phyloP scores from a whole-genome alignment of 1,140 invertebrate genomes.

The Paralvinella palmiformis region DNA sequence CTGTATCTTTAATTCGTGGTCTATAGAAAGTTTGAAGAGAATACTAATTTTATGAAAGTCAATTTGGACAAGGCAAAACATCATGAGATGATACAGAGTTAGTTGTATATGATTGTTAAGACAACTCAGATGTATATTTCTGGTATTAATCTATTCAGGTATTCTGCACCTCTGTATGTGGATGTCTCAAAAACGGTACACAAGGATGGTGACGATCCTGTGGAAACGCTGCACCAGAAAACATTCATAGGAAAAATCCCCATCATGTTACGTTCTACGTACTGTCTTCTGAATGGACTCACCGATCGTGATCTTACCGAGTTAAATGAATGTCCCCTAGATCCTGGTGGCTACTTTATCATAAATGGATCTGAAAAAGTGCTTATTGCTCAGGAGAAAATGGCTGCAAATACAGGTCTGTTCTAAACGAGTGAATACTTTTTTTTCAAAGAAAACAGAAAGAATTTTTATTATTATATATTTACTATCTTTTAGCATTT shows the following conservation, averaged over 20 bases:
- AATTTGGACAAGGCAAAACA: too few relatives aligned
- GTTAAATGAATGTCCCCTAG: conserved; percentile 96
- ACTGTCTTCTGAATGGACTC: conserved; percentile 86
- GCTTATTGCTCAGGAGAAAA: conserved; percentile 97
- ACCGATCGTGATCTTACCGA: conserved; percentile 97
- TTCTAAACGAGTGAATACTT: too few relatives aligned
- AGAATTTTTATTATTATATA: too few relatives aligned
- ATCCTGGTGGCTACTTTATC: conserved; percentile 67
- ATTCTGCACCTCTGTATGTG: conserved; percentile 96
- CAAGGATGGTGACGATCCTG: conserved; percentile 81
- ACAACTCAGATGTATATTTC: too few relatives aligned
- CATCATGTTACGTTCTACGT: conserved; percentile 96
- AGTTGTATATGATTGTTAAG: too few relatives aligned
- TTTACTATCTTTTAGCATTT: too few relatives aligned
- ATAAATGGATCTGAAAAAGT: conserved; percentile 58
- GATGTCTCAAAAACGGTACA: conserved; percentile 94
- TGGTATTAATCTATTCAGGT: conserved; percentile 60
- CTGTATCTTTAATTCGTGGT: too few relatives aligned
- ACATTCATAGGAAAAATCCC: conserved; percentile 99
- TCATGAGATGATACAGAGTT: too few relatives aligned
- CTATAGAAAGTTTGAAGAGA: too few relatives aligned
- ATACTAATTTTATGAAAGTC: too few relatives aligned
- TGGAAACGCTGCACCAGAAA: conserved; percentile 92
- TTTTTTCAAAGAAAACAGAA: too few relatives aligned
- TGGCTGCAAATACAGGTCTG: conserved; percentile 89